phyloP scores from a whole-genome alignment of 2,888 invertebrate species.

The Platerodrilus igneus region DNA sequence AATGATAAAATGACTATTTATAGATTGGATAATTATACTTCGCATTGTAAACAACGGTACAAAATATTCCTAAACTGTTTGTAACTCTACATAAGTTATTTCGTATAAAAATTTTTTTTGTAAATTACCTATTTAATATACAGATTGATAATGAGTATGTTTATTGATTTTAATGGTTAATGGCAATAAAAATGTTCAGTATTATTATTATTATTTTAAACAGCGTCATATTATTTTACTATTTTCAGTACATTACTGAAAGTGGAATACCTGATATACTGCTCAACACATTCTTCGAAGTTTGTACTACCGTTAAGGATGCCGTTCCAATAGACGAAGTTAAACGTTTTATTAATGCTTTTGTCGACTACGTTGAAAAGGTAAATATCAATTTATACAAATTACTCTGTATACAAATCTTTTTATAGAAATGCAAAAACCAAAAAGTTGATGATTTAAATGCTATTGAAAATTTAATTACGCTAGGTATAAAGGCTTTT shows the following conservation, averaged over 20 bases:
- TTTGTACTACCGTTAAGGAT: slow-evolving; percentile 54
- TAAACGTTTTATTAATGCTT: slow-evolving; percentile 55
- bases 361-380: slow-evolving; percentile 61
- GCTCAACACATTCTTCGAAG: slow-evolving; percentile 52
- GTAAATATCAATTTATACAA: too few relatives aligned
- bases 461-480: slow-evolving; percentile 61
- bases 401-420: too few relatives aligned
- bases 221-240: neutral
- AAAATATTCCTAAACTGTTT: too few relatives aligned
- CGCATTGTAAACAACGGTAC: too few relatives aligned
- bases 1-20: too few relatives aligned
- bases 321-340: slow-evolving; percentile 62
- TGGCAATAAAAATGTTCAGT: neutral
- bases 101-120: too few relatives aligned
- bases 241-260: slow-evolving; percentile 14
- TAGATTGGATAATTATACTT: too few relatives aligned
- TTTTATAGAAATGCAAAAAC: slow-evolving; percentile 54
- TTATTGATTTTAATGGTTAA: too few relatives aligned
- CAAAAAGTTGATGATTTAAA: slow-evolving; percentile 59
- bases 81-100: too few relatives aligned
- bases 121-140: too few relatives aligned
- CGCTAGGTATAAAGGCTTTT: too few relatives aligned
- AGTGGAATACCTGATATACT: slow-evolving; percentile 55
- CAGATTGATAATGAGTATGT: too few relatives aligned
- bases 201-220: neutral